Evolutionary conservation across 2,113 vertebrate genomes (phyloP), one percentile per base, ranked within the genome.

Genomic region (Phocoena phocoena): DNA sequence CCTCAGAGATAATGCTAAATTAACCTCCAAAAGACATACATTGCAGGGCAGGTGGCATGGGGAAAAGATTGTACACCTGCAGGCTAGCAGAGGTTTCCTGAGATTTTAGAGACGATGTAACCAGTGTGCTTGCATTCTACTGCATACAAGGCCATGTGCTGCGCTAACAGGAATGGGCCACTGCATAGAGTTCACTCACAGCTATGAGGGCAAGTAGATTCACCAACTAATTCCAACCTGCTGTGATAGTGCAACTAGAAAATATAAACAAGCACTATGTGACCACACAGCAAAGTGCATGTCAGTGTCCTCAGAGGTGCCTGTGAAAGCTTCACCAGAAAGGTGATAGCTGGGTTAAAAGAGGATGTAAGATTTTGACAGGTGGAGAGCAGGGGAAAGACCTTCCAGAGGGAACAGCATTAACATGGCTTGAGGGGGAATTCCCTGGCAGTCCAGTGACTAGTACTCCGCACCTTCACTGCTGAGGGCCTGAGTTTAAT

Each of bases 1-100:
- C 65, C 50, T 91, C 93, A 83, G 63, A 92, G 58, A 71, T 85
- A 74, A 84, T 85, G 55, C 55, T 91, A 73, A 90, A 89, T 73
- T 87, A 95, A 84, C 60, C n/a, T 62, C 23, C 50, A 89, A 60
- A 84, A 86, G 53, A 70, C 18, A 73, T 0, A 83, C 17, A 63
- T 4, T 71, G n/a, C 36, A 76, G 58, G 18, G 70, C 26, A 14
- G 44, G 18, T 68, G 41, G 53, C 18, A 36, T 73, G 5, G 47
- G 38, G 44, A 53, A 93, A 94, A 38, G 31, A 63, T 15, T 65
- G 2, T 58, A 18, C 23, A 36, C 60, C 89, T 96, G 21, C 60
- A 90, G 58, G 63, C 90, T 84, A 84, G 26, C 38, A 65, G 94
- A 90, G 15, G 3, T 36, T 76, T 76, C 58, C 67, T 90, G 74